A percentile compares a stretch with the other conserved stretches of the same genome.
These are phyloP conservation scores for Montipora capricornis DNA, from an alignment of 64 coral and sea anemone genomes.

Conservation along the genomic window DNA sequence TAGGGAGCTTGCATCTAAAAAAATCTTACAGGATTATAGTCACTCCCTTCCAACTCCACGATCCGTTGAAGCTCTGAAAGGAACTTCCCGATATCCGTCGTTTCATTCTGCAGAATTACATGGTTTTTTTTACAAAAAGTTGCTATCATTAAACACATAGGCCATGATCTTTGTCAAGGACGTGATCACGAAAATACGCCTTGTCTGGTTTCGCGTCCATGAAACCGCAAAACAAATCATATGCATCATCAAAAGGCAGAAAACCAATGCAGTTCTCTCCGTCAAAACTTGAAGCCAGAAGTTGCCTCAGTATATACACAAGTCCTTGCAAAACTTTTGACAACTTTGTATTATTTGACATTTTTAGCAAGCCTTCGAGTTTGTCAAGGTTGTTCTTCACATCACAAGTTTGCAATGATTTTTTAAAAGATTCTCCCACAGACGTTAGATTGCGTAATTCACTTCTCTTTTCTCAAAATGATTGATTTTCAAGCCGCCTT, in stretches of 20 bases:
- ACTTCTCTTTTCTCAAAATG: conserved; percentile 52
- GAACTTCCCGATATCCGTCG: conserved; percentile 6
- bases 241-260: conserved; percentile 54
- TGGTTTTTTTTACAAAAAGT: conserved; percentile 10
- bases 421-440: conserved; percentile 12
- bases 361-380: background rate
- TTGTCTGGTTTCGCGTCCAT: conserved; percentile 33
- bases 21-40: too few relatives aligned
- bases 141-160: background rate
- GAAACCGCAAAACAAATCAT: conserved; percentile 49
- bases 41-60: background rate
- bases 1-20: too few relatives aligned
- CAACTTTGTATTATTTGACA: background rate
- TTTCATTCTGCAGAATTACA: conserved; percentile 43
- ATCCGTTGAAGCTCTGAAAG: conserved; percentile 36
- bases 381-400: conserved; percentile 11
- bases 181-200: conserved; percentile 42
- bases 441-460: conserved; percentile 15
- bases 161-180: background rate
- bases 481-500: background rate
- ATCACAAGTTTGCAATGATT: conserved; percentile 41
- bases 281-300: conserved; percentile 25
- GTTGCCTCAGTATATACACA: conserved; percentile 54
- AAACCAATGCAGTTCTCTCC: conserved; percentile 49
- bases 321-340: conserved; percentile 31